Evolutionary conservation across 2,888 invertebrate species (phyloP), one percentile per base, ranked within the genome.

Genomic region (Endomychus coccineus): DNA sequence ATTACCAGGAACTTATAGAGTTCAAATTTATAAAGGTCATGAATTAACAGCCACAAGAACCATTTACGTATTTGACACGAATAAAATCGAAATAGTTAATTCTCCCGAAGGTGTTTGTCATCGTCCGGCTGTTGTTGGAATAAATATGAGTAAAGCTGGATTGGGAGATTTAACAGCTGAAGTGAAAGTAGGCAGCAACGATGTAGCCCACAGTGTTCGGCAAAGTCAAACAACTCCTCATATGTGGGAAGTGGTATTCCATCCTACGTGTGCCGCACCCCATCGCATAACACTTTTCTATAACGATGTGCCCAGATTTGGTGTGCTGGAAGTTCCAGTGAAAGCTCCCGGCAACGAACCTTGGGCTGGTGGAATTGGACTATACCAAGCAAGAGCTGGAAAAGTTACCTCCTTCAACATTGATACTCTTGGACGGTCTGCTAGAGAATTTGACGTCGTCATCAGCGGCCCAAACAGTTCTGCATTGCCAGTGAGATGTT

Each of bases 361-460:
- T 6, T 67, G 67, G 67, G 89, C 89, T 3, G 82, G 83, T 25
- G 67, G 67, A 81, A 64, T 84, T 25, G 91, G 91, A 0, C 68
- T 92, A 11, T 90, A 92, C 66, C 88, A 90, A 59, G 82, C 90
- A 0, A 78, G 83, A 50, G 79, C 85, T 16, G 81, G 84, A 13
- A 80, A 83, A 58, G 81, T 85, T 1, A 84, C 89, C 1, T 83
- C 83, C 0, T 92, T 94, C 68, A 81, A 86, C 28, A 88, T 95
- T 42, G 88, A 90, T 60, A 91, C 91, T 0, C 73, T 87, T 4
- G 88, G 89, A 3, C 73, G 84, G 29, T 80, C 86, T 2, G 86
- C 86, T 1, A 71, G 90, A 36, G 90, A 91, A 60, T 91, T 92
- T 58, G 92, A 92, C 62, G 91, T 92, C 0, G 85, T 92, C 0